phyloP scores from a whole-genome alignment of 2,888 invertebrate genomes.

The Plagodis pulveraria region DNA sequence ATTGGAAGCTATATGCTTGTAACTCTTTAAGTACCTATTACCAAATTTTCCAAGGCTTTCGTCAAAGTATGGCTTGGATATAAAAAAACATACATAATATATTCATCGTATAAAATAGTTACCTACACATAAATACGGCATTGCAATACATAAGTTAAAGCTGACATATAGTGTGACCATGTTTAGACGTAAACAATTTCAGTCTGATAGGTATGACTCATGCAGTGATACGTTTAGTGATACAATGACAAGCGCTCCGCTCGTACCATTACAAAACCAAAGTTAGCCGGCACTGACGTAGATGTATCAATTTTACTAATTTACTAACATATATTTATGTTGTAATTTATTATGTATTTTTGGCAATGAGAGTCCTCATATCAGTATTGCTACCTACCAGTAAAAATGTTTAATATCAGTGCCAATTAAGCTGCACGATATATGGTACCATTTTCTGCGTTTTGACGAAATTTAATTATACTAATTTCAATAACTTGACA shows the following conservation, averaged over 20 bases:
- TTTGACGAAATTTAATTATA: slow-evolving; percentile 3
- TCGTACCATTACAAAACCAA: slow-evolving; percentile 15
- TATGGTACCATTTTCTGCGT: background rate
- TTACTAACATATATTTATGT: slow-evolving; percentile 5
- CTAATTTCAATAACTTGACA: no score
- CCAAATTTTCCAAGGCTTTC: no score
- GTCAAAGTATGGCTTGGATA: no score
- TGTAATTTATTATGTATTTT: no score
- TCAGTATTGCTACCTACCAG: slow-evolving; percentile 19
- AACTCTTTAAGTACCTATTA: no score
- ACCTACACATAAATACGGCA: no score
- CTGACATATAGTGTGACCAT: slow-evolving; percentile 10
- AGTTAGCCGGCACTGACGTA: slow-evolving; percentile 10
- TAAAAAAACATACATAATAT: no score
- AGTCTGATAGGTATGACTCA: background rate
- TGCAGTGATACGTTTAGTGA: background rate
- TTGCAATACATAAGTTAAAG: background rate
- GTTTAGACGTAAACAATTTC: background rate
- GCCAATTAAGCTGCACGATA: slow-evolving; percentile 13
- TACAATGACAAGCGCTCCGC: background rate
- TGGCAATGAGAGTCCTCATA: background rate
- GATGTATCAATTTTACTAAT: slow-evolving; percentile 7
- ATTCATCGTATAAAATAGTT: no score
- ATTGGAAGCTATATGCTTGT: no score
- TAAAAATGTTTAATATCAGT: slow-evolving; percentile 16